These are phyloP conservation scores for Leistus spinibarbis DNA, from an alignment of 2,888 invertebrate genomes.

Conservation along the genomic window DNA sequence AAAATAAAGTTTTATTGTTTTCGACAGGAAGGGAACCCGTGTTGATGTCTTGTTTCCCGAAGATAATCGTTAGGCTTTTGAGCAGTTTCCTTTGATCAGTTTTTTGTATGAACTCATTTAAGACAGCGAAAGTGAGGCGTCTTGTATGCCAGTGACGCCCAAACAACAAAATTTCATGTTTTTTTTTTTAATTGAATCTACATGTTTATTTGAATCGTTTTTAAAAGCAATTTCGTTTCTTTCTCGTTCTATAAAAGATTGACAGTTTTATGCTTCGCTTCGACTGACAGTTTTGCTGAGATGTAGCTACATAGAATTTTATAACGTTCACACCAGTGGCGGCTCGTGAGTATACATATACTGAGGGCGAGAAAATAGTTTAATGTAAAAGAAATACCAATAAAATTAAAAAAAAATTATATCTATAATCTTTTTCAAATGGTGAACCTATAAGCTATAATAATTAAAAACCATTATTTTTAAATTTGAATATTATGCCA, in stretches of 20 bases:
- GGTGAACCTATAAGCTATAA: no score
- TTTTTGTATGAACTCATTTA: conserved; percentile 14
- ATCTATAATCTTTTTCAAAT: no score
- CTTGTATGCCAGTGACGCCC: neutral
- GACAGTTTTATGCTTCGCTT: no score
- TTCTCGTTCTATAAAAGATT: neutral
- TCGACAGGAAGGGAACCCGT: neutral
- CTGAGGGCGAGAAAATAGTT: no score
- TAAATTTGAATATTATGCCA: no score
- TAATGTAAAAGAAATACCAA: no score
- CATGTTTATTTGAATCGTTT: neutral
- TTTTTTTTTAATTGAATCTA: neutral
- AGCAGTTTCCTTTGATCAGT: conserved; percentile 21
- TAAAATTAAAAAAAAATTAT: no score
- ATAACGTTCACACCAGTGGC: no score
- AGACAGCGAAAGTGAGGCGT: neutral
- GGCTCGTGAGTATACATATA: no score
- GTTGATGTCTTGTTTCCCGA: conserved; percentile 12
- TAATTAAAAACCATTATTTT: no score
- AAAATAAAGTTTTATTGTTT: conserved; percentile 36
- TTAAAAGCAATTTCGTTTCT: neutral
- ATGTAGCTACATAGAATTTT: no score
- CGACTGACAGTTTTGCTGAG: no score
- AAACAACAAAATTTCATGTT: neutral
- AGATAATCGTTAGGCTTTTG: conserved; percentile 32